Percentiles rank a stretch among this genome's conserved stretches.
phyloP scores from a whole-genome alignment of 2,797 vertebrate genomes.

The Danio tinwini region DNA sequence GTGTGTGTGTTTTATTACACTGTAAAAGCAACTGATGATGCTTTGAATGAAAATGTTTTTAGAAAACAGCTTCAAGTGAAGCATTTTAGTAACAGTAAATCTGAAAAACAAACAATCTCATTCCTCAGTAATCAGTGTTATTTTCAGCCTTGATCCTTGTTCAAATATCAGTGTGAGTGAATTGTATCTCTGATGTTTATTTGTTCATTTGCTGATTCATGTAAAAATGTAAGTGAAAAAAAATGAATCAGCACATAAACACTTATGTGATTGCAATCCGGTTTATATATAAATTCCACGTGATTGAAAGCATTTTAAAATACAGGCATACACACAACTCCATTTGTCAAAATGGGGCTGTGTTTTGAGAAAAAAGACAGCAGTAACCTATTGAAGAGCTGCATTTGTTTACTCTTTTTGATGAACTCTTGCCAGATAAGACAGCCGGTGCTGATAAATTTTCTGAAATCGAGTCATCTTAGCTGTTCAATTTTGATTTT shows the following conservation, averaged over 20 bases:
- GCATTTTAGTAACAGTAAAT: neutral
- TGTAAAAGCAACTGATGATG: neutral
- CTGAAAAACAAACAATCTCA: slow-evolving; percentile 3
- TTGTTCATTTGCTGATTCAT: neutral
- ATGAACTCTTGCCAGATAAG: slow-evolving; percentile 41
- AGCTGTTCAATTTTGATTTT: slow-evolving; percentile 41
- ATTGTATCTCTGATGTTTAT: neutral
- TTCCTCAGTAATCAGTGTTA: neutral
- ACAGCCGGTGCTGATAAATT: slow-evolving; percentile 16
- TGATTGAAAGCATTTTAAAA: neutral
- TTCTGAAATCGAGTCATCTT: slow-evolving; percentile 41
- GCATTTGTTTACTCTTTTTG: slow-evolving; percentile 54
- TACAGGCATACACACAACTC: neutral
- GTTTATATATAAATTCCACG: neutral
- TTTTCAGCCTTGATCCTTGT: neutral
- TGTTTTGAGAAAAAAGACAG: neutral
- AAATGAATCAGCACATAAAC: neutral
- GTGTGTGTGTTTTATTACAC: slow-evolving; percentile 13
- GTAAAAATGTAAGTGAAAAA: neutral
- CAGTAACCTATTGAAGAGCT: slow-evolving; percentile 13
- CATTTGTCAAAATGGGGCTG: neutral
- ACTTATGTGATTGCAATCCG: neutral
- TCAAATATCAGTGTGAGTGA: neutral
- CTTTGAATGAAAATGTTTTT: slow-evolving; percentile 14
- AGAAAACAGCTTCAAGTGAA: neutral